Percentiles rank a stretch among this genome's conserved stretches.
These are phyloP conservation scores for Bhutanitis thaidina DNA, from an alignment of 2,888 invertebrate genomes.

Conservation along the genomic window DNA sequence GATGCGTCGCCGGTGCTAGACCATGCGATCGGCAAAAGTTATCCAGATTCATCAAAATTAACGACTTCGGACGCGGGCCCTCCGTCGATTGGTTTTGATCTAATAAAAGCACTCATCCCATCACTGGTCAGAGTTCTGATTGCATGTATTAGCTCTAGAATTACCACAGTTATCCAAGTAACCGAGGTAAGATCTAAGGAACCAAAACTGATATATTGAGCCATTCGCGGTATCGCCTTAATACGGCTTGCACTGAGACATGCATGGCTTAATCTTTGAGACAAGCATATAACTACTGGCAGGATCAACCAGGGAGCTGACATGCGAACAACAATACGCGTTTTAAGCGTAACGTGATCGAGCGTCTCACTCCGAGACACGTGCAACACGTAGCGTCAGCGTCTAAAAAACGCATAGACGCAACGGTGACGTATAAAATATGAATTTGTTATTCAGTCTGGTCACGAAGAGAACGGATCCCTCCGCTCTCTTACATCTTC, in stretches of 20 bases:
- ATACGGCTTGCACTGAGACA: conserved; percentile 81
- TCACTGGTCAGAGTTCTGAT: conserved; percentile 61
- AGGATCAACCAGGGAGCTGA: conserved; percentile 75
- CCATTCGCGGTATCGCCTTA: conserved; percentile 80
- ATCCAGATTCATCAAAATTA: conserved; percentile 50
- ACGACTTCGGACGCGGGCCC: conserved; percentile 51
- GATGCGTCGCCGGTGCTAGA: no score
- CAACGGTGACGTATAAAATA: not conserved
- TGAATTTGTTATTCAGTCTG: not conserved
- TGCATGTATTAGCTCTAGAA: conserved; percentile 83
- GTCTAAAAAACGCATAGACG: not conserved
- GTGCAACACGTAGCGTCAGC: not conserved
- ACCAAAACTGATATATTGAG: conserved; percentile 81
- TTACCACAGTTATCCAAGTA: conserved; percentile 81
- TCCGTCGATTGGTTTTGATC: conserved; percentile 48
- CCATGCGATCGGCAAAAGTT: no score
- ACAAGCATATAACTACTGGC: conserved; percentile 83
- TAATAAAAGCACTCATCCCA: conserved; percentile 59
- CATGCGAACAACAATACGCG: not conserved
- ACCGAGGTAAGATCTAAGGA: conserved; percentile 26
- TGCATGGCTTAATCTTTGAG: conserved; percentile 83
- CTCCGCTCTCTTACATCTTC: no score
- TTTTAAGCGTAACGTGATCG: not conserved
- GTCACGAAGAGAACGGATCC: not conserved
- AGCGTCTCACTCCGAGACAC: not conserved